Percentiles rank a stretch among this genome's conserved stretches.
phyloP scores from a whole-genome alignment of 1,140 invertebrate genomes.

The Temnothorax curvispinosus region DNA sequence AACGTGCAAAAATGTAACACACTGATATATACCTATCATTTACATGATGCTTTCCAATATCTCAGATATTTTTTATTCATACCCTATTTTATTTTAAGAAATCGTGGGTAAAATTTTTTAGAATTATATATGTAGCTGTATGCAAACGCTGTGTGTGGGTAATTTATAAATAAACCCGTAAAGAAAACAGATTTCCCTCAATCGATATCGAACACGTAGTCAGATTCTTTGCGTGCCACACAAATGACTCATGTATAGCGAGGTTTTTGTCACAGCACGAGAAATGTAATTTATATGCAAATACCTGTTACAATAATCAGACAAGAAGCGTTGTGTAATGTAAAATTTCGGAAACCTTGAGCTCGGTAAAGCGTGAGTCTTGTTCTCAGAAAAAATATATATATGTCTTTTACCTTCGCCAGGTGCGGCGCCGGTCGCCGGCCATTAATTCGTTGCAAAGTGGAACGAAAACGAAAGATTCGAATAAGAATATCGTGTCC shows the following conservation, averaged over 20 bases:
- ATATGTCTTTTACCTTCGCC: neutral
- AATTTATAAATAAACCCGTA: constrained; percentile 17
- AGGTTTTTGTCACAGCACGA: neutral
- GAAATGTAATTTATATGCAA: neutral
- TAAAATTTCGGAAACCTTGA: neutral
- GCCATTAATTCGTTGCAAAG: constrained; percentile 20
- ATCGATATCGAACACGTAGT: neutral
- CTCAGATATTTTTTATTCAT: neutral
- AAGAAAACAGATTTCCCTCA: neutral
- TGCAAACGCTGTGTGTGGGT: neutral
- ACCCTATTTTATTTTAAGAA: neutral
- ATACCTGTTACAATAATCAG: neutral
- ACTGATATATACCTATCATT: neutral
- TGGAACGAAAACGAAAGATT: constrained; percentile 38
- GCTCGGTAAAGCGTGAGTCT: neutral
- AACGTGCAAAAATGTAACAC: neutral
- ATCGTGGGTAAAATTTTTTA: neutral
- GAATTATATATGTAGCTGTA: neutral
- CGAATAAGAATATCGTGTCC: neutral
- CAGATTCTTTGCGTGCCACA: neutral
- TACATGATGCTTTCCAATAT: neutral
- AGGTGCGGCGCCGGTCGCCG: neutral
- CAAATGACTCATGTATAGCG: neutral
- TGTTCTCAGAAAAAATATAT: neutral
- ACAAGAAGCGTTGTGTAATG: neutral